These are phyloP conservation scores for Pagrus major DNA, from an alignment of 2,113 vertebrate species.

Conservation along the genomic window DNA sequence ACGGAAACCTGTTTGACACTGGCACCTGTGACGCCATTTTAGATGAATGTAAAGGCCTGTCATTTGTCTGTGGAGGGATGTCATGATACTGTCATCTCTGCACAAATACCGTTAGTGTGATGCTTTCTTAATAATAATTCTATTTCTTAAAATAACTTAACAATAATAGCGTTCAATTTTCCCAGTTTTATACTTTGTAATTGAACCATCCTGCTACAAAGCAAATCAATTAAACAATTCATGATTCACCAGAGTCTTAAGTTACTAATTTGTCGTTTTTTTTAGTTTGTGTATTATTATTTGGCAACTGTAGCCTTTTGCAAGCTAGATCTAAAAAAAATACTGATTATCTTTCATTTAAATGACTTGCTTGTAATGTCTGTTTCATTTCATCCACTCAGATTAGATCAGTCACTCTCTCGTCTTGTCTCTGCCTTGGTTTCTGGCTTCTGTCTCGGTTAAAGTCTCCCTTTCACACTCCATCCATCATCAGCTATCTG, in stretches of 20 bases:
- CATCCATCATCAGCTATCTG: constrained; percentile 9
- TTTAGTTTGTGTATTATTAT: neutral
- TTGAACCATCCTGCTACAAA: neutral
- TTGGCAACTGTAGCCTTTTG: neutral
- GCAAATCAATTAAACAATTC: neutral
- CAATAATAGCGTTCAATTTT: neutral
- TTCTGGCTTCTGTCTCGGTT: neutral
- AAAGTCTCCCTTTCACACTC: neutral
- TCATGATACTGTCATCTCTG: constrained; percentile 11
- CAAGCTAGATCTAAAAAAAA: neutral
- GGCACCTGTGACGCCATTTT: constrained; percentile 48
- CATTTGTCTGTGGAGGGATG: constrained; percentile 25
- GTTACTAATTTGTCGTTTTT: too few relatives aligned
- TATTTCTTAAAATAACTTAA: too few relatives aligned
- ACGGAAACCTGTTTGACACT: constrained; percentile 40
- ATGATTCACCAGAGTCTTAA: too few relatives aligned
- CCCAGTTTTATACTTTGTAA: neutral
- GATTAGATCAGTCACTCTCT: accelerated
- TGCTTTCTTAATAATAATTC: too few relatives aligned
- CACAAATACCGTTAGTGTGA: constrained; percentile 2
- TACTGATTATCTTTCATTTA: neutral
- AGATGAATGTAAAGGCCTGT: constrained; percentile 36
- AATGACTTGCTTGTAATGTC: neutral
- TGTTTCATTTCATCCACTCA: neutral
- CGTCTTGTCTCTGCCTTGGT: neutral